These are phyloP conservation scores for Chloroclystis v-ata DNA, from an alignment of 2,888 invertebrate genomes.

Conservation along the genomic window DNA sequence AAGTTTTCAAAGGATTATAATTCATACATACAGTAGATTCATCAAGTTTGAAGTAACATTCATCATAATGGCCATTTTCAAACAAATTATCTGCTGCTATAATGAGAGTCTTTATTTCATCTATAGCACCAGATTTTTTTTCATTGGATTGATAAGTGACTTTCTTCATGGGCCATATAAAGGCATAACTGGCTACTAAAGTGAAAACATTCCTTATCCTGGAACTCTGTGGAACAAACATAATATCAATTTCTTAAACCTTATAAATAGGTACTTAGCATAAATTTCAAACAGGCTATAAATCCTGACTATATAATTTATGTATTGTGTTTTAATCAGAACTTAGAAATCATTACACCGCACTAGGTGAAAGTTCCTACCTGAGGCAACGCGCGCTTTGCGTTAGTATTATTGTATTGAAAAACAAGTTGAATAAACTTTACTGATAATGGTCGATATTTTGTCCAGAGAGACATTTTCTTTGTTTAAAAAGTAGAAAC, in stretches of 20 bases:
- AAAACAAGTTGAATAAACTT: slow-evolving; percentile 5
- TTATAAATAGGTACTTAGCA: no score
- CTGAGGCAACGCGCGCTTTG: no score
- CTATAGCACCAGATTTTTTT: slow-evolving; percentile 28
- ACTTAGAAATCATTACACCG: no score
- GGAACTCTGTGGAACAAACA: background rate
- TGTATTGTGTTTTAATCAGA: no score
- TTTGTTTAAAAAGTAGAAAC: background rate
- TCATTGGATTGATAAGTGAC: slow-evolving; percentile 45
- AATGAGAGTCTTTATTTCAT: slow-evolving; percentile 54
- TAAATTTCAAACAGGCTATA: no score
- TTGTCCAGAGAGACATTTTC: slow-evolving; percentile 15
- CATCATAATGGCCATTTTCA: slow-evolving; percentile 81
- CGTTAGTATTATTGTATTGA: background rate
- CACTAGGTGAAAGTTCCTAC: no score
- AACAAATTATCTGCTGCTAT: slow-evolving; percentile 82
- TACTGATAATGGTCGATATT: slow-evolving; percentile 8
- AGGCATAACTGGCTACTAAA: slow-evolving; percentile 39
- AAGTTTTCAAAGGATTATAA: no score
- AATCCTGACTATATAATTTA: no score
- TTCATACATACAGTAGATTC: slow-evolving; percentile 68
- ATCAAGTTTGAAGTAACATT: slow-evolving; percentile 80
- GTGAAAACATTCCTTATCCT: slow-evolving; percentile 6
- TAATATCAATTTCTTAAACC: no score
- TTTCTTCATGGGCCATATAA: slow-evolving; percentile 56